Conservation (phyloP, 2,888 invertebrate genomes). For the Xanthorhoe spadicearia region DNA sequence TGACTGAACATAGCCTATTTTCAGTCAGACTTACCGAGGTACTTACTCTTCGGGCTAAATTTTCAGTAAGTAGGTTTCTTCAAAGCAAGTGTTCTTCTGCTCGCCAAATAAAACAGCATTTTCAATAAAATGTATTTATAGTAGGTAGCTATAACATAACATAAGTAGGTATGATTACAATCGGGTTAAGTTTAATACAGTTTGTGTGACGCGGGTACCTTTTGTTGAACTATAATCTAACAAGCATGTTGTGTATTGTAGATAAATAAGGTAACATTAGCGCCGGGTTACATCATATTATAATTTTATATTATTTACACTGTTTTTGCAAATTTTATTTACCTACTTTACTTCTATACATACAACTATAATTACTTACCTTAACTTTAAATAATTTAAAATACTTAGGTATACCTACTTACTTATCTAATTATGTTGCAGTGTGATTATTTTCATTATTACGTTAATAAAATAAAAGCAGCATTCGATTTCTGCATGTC, state of each 20-base stretch:
- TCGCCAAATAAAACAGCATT: slow-evolving; percentile 20
- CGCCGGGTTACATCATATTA: slow-evolving; percentile 65
- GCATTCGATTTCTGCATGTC: slow-evolving; percentile 5
- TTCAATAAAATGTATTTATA: slow-evolving; percentile 24
- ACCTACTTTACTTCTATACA: background rate
- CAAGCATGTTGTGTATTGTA: slow-evolving; percentile 45
- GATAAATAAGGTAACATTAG: slow-evolving; percentile 82
- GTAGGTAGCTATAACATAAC: slow-evolving; percentile 11
- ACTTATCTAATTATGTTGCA: background rate
- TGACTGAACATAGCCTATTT: no score
- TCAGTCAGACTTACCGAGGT: no score
- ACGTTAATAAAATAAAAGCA: slow-evolving; percentile 3
- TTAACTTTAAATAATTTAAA: background rate
- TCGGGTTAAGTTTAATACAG: slow-evolving; percentile 13
- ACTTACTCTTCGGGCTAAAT: background rate
- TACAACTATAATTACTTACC: background rate
- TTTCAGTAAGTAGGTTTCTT: no score
- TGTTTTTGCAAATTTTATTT: slow-evolving; percentile 17
- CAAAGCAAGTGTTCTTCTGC: no score
- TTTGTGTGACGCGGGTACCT: slow-evolving; percentile 69
- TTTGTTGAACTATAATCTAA: slow-evolving; percentile 49
- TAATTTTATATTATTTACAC: slow-evolving; percentile 50
- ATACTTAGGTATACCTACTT: background rate
- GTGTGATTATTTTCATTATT: background rate
- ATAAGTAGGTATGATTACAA: slow-evolving; percentile 18